Base-by-base conservation (phyloP, 2,888 invertebrate species). In the Phasia obesa region DNA sequence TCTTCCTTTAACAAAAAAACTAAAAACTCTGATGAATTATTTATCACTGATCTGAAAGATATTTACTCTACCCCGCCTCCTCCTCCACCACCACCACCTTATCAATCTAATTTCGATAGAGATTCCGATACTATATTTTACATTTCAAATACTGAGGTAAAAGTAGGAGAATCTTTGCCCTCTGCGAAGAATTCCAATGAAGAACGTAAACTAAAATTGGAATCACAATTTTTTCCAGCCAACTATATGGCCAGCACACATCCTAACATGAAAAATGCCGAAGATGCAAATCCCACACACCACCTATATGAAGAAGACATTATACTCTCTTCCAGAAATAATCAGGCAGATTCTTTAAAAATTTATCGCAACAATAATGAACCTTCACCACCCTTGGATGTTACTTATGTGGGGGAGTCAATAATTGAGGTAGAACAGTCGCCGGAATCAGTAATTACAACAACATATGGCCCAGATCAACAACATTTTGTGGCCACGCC, bases 81-180 rank as follows among this genome's bases (percentile, higher is more conserved):
- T 42, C 87, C 88, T 0, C 88, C 88, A 3, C 88, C 87, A 0
- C 88, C 88, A 0, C 85, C 86, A 42, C 87, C 85, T 3, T 86
- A 85, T 11, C 88, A 87, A 53, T 86, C 87, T 0, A 86, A 71
- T 64, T 88, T 89, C 42, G 91, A 91, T 84, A 87, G 91, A 7
- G 91, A 92, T 64, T 91, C 92, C 0, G 92, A 92, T 75, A 92
- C 91, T 2, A 91, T 92, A 44, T 92, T 92, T 84, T 92, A 92
- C 65, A 92, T 92, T 6, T 92, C 91, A n/a, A 92, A 92, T 69
- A 92, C 91, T 0, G 91, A 92, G 84, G 91, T 92, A 0, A 92
- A 92, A 85, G 91, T 92, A 21, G 90, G 91, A 2, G 91, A 92
- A 62, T 91, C 91, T 0, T 79, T 89, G 17, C 91, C 91, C 49